These are phyloP conservation scores for Lithosia quadra DNA, from an alignment of 2,888 invertebrate genomes.

Conservation along the genomic window DNA sequence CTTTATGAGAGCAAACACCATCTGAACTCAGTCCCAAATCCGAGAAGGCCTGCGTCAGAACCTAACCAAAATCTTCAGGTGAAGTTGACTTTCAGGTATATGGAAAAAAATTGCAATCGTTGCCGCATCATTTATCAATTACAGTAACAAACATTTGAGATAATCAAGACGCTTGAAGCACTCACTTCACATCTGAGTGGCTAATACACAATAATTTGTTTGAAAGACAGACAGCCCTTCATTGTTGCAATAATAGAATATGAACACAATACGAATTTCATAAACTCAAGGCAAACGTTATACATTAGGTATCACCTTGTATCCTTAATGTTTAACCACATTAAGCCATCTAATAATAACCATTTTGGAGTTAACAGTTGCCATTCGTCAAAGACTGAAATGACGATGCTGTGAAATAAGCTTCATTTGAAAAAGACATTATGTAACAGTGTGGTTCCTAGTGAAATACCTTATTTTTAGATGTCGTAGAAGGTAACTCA, in stretches of 20 bases:
- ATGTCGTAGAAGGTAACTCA: too few species aligned
- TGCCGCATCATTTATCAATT: too few species aligned
- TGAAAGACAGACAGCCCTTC: slow-evolving; percentile 30
- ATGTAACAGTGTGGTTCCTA: too few species aligned
- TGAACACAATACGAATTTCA: slow-evolving; percentile 29
- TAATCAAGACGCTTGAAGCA: slow-evolving; percentile 2
- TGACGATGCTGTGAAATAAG: slow-evolving; percentile 20
- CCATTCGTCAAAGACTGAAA: slow-evolving; percentile 7
- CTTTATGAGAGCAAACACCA: too few species aligned
- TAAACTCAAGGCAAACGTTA: slow-evolving; percentile 30
- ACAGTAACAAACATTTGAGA: neutral
- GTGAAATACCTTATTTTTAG: too few species aligned
- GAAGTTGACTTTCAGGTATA: too few species aligned
- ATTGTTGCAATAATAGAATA: slow-evolving; percentile 26
- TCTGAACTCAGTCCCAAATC: too few species aligned
- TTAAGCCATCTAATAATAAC: slow-evolving; percentile 23
- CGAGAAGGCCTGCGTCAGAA: too few species aligned
- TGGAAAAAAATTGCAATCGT: too few species aligned
- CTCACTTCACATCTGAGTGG: slow-evolving; percentile 19
- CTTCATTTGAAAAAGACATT: too few species aligned
- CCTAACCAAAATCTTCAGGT: too few species aligned
- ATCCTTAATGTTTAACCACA: slow-evolving; percentile 32
- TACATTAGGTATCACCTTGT: slow-evolving; percentile 27
- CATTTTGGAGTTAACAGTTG: slow-evolving; percentile 34
- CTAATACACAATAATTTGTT: slow-evolving; percentile 34